Evolutionary conservation across 2,797 vertebrate species (phyloP), one percentile per base, ranked within the genome.

Genomic region (Antrozous pallidus): DNA sequence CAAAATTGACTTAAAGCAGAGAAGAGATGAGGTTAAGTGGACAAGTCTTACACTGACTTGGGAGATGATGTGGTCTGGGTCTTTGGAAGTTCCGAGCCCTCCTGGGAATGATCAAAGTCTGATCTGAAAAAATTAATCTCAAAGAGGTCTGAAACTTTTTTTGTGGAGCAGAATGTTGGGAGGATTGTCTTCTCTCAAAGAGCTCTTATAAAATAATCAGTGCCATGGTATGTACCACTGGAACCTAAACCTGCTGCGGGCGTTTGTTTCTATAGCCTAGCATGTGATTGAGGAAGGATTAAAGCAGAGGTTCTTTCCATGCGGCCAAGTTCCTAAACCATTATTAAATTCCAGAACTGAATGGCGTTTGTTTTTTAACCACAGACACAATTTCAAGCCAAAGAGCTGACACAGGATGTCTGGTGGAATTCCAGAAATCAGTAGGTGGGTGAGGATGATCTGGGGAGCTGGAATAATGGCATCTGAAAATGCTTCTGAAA

Each of bases 391-490:
- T 36, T n/a, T 56, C 28, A 71, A 71, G 67, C 12, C 28, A 51
- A 77, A 67, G 9, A 26, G 10, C 36, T 58, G 31, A 51, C 42
- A 36, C 4, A 56, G 24, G 33, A 31, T 33, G 6, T 61, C 56
- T 91, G 22, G 40, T 61, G 36, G 70, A 63, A 91, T 92, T 87
- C 69, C 58, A 78, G 54, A 94, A 91, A 63, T 17, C 11, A 79
- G 45, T 22, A 47, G 69, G 67, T 89, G 26, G 36, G 17, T 71
- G 47, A 58, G 22, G 74, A 75, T 79, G 20, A 75, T 40, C 24
- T 67, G 6, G 3, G 26, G 24, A n/a, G 3, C 4, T 71, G 16
- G 65, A 89, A 61, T 65, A 77, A 54, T 42, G 58, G 24, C 1
- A 20, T 80, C 24, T 74, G n/a, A 58, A 33, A 49, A 33, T 38